These are phyloP conservation scores for Anguilla obscura DNA, from an alignment of 2,797 vertebrate genomes.

Conservation along the genomic window DNA sequence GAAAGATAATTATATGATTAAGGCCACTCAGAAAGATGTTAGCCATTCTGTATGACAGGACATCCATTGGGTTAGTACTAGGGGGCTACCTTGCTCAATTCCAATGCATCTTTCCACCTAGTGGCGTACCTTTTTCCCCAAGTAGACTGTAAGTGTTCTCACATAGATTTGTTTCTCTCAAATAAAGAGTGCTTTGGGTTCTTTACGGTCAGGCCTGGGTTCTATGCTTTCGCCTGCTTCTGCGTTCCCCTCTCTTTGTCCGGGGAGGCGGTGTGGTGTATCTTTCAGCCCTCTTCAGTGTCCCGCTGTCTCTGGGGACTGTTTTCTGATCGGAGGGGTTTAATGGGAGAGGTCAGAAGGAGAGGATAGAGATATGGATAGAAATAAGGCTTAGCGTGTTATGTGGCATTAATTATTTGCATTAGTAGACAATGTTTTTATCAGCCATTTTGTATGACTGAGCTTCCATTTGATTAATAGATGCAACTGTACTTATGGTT, in stretches of 20 bases:
- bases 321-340: neutral
- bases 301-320: neutral
- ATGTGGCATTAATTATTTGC: neutral
- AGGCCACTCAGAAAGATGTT: neutral
- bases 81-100: neutral
- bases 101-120: neutral
- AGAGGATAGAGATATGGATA: neutral
- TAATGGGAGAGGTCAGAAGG: neutral
- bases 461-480: neutral
- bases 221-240: neutral
- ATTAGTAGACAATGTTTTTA: neutral
- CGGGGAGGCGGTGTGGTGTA: neutral
- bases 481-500: neutral
- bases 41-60: neutral
- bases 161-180: constrained; percentile 4
- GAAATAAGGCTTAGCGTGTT: neutral
- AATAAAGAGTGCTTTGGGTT: neutral
- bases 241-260: neutral
- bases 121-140: neutral
- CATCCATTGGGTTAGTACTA: neutral
- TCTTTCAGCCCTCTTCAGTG: neutral
- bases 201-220: neutral
- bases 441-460: neutral
- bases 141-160: neutral
- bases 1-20: neutral